Conservation (phyloP, 2,888 invertebrate genomes). For the Polylopha cassiicola region DNA sequence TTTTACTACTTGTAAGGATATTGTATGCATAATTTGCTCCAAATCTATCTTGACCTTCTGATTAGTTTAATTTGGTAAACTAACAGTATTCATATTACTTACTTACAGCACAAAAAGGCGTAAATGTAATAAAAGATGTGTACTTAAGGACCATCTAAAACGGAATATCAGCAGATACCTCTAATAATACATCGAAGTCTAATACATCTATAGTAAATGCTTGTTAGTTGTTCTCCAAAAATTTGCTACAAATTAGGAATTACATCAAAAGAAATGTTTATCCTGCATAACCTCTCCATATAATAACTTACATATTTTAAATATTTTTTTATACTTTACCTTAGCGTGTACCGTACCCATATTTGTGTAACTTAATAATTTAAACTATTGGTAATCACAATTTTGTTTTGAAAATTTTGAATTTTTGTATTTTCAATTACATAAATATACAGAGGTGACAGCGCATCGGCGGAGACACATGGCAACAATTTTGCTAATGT, state of each 20-base stretch:
- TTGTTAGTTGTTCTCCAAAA: too few relatives aligned
- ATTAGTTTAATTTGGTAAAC: too few relatives aligned
- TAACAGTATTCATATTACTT: too few relatives aligned
- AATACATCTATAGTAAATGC: too few relatives aligned
- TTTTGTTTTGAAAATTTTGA: slow-evolving; percentile 34
- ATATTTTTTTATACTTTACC: slow-evolving; percentile 36
- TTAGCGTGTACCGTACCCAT: slow-evolving; percentile 69
- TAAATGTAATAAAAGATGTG: neutral
- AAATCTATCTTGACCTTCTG: too few relatives aligned
- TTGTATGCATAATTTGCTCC: slow-evolving; percentile 26
- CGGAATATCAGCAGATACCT: too few relatives aligned
- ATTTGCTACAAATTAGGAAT: too few relatives aligned
- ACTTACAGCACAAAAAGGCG: too few relatives aligned
- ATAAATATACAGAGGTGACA: slow-evolving; percentile 41
- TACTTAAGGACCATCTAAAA: too few relatives aligned
- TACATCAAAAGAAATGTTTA: neutral
- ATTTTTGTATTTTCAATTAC: slow-evolving; percentile 50
- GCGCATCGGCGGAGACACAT: slow-evolving; percentile 14
- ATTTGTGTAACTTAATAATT: slow-evolving; percentile 14
- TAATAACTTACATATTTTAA: neutral
- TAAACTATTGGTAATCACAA: slow-evolving; percentile 13
- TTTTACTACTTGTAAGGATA: slow-evolving; percentile 3
- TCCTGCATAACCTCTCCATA: slow-evolving; percentile 8
- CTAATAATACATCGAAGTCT: too few relatives aligned
- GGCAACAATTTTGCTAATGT: slow-evolving; percentile 11